Base-by-base conservation (phyloP, 2,113 vertebrate species). In the Rhynchomys soricoides region DNA sequence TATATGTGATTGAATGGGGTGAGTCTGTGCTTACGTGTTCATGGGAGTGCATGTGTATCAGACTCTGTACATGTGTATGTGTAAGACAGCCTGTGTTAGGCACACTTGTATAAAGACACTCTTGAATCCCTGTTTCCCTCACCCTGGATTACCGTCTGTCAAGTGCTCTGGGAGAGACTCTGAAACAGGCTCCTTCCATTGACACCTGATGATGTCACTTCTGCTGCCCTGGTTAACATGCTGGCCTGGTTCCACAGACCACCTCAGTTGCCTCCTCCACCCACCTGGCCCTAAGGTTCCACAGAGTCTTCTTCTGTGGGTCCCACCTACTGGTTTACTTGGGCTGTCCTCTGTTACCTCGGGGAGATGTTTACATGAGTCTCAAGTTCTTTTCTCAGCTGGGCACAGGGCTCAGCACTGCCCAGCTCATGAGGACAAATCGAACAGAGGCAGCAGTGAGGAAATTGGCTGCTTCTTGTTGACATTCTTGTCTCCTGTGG, bases 261-360 rank as follows among this genome's bases (percentile, higher is more conserved):
- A 4, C 11, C 45, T 82, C 50, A 74, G n/a, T 0, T 57, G 11
- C 52, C 31, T 34, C 75, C 88, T 86, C 50, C 40, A 83, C 91
- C 85, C 3, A 17, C 90, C 77, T 48, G 45, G 6, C 5, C 5
- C 29, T 3, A 89, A 26, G 22, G 2, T 45, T 29, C 34, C 64
- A n/a, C 64, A 78, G 10, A 24, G 62, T 37, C 62, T 79, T 96
- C 92, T 94, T 96, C 96, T 94, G 40, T 57, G 22, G 48, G 29
- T 57, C 83, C 79, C 93, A n/a, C 83, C 87, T 71, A 13, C n/a
- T 73, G 43, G 17, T 74, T 31, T 86, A 22, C 11, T 71, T 52
- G 89, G 93, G 95, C 55, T 64, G 0, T 17, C 74, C 66, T 0
- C 0, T 21, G 45, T 26, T 6, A 5, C 1, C 31, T 50, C 1